phyloP scores from a whole-genome alignment of 2,888 invertebrate genomes.

The Patella pellucida region DNA sequence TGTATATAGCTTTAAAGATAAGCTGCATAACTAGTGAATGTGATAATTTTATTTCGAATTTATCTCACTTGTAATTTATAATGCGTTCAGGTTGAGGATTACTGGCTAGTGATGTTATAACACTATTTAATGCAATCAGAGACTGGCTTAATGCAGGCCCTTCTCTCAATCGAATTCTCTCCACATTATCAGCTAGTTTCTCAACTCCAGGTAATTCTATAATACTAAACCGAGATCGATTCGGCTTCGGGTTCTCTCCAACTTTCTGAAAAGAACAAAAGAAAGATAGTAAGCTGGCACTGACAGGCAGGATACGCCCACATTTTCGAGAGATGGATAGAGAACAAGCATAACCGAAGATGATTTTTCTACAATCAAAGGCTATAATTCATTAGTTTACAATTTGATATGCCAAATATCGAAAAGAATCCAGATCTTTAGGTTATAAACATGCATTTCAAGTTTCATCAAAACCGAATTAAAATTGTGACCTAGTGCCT shows the following conservation, averaged over 20 bases:
- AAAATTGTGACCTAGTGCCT: too few relatives aligned
- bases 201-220: constrained; percentile 65
- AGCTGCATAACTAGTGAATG: background rate
- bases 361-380: too few relatives aligned
- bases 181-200: constrained; percentile 54
- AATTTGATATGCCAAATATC: too few relatives aligned
- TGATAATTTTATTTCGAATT: background rate
- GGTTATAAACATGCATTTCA: too few relatives aligned
- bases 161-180: constrained; percentile 53
- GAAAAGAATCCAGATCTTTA: too few relatives aligned
- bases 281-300: too few relatives aligned
- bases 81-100: constrained; percentile 64
- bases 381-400: too few relatives aligned
- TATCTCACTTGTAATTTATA: constrained; percentile 61
- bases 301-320: too few relatives aligned
- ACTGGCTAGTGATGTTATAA: constrained; percentile 58
- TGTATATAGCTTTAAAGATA: background rate
- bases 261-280: constrained; percentile 44
- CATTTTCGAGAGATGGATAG: too few relatives aligned
- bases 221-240: constrained; percentile 63
- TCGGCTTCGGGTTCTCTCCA: constrained; percentile 55
- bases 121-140: constrained; percentile 53
- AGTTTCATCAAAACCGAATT: too few relatives aligned
- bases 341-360: too few relatives aligned
- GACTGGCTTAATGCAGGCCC: constrained; percentile 58